Conservation (phyloP, 2,888 invertebrate species). For the Nomada fabriciana region DNA sequence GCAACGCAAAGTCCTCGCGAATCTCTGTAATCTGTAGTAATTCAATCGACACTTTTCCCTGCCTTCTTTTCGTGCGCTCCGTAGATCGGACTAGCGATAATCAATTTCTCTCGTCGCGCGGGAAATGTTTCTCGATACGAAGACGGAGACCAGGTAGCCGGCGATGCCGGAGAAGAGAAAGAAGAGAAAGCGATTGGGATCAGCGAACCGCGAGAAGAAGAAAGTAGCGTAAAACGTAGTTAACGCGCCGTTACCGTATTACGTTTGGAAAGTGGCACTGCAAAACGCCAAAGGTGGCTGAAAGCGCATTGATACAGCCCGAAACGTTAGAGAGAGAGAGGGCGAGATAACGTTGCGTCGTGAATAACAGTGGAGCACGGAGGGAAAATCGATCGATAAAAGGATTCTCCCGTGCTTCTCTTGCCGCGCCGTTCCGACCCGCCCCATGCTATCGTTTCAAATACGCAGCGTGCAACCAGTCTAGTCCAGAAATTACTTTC, state of each 20-base stretch:
- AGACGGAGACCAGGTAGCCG: neutral
- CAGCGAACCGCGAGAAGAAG: conserved; percentile 16
- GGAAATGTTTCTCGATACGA: neutral
- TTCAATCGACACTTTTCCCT: conserved; percentile 7
- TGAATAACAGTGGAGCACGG: conserved; percentile 46
- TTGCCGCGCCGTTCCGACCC: neutral
- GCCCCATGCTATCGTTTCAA: too few species aligned
- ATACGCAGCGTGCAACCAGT: neutral
- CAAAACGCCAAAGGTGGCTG: conserved; percentile 38
- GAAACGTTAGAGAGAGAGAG: conserved; percentile 16
- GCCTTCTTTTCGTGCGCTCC: neutral
- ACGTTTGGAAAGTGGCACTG: conserved; percentile 51
- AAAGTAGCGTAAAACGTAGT: conserved; percentile 32
- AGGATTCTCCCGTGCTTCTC: conserved; percentile 31
- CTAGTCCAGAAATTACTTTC: conserved; percentile 9
- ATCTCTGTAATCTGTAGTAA: neutral
- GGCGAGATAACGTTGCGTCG: conserved; percentile 52
- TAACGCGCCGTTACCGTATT: conserved; percentile 60
- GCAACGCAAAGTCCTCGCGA: neutral
- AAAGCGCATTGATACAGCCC: conserved; percentile 24
- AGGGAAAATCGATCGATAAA: conserved; percentile 46
- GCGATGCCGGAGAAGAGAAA: neutral
- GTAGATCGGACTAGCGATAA: too few species aligned
- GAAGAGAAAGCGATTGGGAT: conserved; percentile 4
- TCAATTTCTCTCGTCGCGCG: too few species aligned